A percentile compares a stretch with the other conserved stretches of the same genome.
Conservation (phyloP, 2,888 invertebrate genomes). For the Andrena minutula region DNA sequence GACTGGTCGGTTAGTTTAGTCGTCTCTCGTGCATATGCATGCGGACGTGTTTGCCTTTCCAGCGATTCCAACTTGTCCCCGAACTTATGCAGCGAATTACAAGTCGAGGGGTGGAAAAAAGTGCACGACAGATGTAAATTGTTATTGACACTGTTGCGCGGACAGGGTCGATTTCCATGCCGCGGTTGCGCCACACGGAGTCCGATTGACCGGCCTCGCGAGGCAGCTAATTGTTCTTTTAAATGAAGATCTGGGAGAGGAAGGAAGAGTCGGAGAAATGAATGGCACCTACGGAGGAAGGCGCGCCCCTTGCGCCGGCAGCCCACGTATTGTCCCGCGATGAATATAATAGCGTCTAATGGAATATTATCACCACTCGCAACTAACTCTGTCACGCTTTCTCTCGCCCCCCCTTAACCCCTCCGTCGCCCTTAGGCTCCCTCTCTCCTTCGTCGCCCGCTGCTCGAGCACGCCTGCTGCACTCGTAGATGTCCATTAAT, state of each 20-base stretch:
- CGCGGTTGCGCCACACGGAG: background rate
- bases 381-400: constrained; percentile 57
- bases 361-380: constrained; percentile 73
- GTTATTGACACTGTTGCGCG: constrained; percentile 23
- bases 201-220: background rate
- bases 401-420: constrained; percentile 11
- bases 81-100: constrained; percentile 41
- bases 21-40: constrained; percentile 69
- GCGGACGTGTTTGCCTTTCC: constrained; percentile 67
- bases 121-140: constrained; percentile 1
- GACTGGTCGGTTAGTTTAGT: constrained; percentile 42
- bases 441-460: constrained; percentile 51
- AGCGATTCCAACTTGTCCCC: constrained; percentile 59
- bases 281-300: background rate
- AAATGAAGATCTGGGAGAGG: background rate
- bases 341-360: constrained; percentile 80
- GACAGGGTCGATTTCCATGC: constrained; percentile 16
- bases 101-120: constrained; percentile 30
- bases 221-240: background rate
- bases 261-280: background rate
- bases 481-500: constrained; percentile 80
- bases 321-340: constrained; percentile 63
- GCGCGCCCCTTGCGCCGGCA: constrained; percentile 15
- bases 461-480: constrained; percentile 77
- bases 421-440: constrained; percentile 11